Percentiles rank a stretch among this genome's conserved stretches.
phyloP scores from a whole-genome alignment of 1,140 invertebrate species.

The Hyposmocoma kahamanoa region DNA sequence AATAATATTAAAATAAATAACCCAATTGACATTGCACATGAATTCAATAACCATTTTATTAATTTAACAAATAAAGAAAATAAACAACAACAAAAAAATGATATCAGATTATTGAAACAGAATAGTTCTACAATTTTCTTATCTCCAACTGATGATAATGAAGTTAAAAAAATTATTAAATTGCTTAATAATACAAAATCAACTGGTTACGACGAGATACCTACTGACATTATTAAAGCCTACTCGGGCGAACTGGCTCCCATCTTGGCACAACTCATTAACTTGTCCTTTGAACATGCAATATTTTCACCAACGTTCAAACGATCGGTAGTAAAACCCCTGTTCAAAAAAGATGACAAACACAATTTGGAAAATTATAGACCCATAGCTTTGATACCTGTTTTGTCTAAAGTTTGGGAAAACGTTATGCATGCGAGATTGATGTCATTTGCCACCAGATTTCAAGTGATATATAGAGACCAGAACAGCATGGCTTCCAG shows the following conservation, averaged over 20 bases:
- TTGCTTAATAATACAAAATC: neutral
- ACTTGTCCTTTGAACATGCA: constrained; percentile 1
- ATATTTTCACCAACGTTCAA: neutral
- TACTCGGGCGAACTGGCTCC: neutral
- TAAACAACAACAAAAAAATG: neutral
- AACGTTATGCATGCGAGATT: constrained; percentile 5
- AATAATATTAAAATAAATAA: neutral
- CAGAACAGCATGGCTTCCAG: constrained; percentile 9
- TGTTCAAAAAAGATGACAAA: constrained; percentile 2
- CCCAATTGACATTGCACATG: constrained; percentile 4
- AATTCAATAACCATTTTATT: constrained; percentile 3
- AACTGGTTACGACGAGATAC: constrained; percentile 5
- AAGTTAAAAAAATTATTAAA: constrained; percentile 2
- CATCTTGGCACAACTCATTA: neutral
- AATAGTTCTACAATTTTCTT: neutral
- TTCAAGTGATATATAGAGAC: constrained; percentile 1
- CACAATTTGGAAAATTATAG: constrained; percentile 4
- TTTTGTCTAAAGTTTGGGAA: constrained; percentile 8
- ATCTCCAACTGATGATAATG: neutral
- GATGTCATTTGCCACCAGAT: neutral
- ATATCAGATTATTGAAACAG: neutral
- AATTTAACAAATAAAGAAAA: constrained; percentile 3
- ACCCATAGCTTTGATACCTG: constrained; percentile 5
- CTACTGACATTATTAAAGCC: constrained; percentile 4
- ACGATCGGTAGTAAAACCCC: neutral